phyloP scores from a whole-genome alignment of 92 coral and sea anemone genomes.

The Porites rus region DNA sequence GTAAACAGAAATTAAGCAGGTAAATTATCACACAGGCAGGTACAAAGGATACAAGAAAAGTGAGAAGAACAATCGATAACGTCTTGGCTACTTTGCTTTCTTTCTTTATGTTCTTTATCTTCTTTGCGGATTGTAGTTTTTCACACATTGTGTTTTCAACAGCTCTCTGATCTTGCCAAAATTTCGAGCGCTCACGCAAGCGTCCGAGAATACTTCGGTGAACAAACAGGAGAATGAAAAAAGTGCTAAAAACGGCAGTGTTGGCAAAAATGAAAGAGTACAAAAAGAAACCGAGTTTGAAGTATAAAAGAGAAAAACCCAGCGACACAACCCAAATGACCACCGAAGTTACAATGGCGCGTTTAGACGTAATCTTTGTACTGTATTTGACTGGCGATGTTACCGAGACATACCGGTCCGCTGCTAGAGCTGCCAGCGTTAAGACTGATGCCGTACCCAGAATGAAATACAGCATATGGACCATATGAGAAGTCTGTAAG shows the following conservation, averaged over 20 bases:
- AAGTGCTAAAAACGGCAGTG: constrained; percentile 84
- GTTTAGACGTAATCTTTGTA: constrained; percentile 59
- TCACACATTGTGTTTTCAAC: neutral
- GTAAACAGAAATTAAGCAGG: constrained; percentile 70
- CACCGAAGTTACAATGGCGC: constrained; percentile 67
- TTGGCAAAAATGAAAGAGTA: constrained; percentile 87
- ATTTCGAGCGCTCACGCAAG: constrained; percentile 47
- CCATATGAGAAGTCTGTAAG: constrained; percentile 35
- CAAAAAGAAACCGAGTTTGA: constrained; percentile 76
- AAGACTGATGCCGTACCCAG: constrained; percentile 85
- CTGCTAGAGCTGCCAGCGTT: constrained; percentile 82
- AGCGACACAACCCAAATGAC: constrained; percentile 78
- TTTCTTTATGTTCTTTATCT: constrained; percentile 12
- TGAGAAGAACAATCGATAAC: constrained; percentile 66
- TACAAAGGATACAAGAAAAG: constrained; percentile 65
- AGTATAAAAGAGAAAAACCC: constrained; percentile 68
- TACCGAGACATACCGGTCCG: constrained; percentile 87
- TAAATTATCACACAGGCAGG: constrained; percentile 83
- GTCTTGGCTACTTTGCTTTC: constrained; percentile 61
- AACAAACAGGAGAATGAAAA: constrained; percentile 78
- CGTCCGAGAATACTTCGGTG: constrained; percentile 73
- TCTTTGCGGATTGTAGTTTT: constrained; percentile 26
- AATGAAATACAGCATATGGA: constrained; percentile 79
- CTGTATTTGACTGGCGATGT: constrained; percentile 75
- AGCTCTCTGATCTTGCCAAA: constrained; percentile 37